A percentile compares a stretch with the other conserved stretches of the same genome.
phyloP scores from a whole-genome alignment of 2,113 vertebrate genomes.

The Pseudonaja textilis region DNA sequence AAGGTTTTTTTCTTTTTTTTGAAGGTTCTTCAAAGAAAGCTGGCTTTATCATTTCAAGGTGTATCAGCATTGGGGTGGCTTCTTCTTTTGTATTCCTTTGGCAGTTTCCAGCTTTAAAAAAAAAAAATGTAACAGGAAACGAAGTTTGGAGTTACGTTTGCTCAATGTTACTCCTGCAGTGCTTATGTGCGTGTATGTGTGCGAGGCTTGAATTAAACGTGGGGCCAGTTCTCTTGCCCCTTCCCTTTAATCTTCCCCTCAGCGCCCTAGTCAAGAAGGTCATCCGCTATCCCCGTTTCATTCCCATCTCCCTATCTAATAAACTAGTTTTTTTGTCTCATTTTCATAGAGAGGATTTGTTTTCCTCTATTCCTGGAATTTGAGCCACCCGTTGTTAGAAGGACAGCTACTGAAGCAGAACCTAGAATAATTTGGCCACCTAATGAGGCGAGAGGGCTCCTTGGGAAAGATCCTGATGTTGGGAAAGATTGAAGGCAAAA shows the following conservation, averaged over 20 bases:
- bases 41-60: neutral
- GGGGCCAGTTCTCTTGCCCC: neutral
- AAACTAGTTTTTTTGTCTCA: neutral
- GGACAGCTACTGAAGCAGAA: neutral
- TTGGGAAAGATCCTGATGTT: neutral
- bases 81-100: neutral
- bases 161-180: constrained; percentile 1
- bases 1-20: neutral
- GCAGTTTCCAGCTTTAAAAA: constrained; percentile 7
- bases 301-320: neutral
- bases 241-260: neutral
- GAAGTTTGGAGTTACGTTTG: neutral
- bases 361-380: neutral
- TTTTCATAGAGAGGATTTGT: neutral
- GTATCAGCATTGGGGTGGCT: too few relatives aligned
- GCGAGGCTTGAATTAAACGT: neutral
- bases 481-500: neutral
- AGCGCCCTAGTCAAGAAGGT: neutral
- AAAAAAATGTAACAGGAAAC: constrained; percentile 18
- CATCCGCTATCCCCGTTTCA: neutral
- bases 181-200: neutral
- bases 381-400: neutral
- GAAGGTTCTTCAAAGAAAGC: neutral
- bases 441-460: neutral
- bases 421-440: neutral